Conservation (phyloP, 92 coral and sea anemone species). For the Palythoa grandiflora region DNA sequence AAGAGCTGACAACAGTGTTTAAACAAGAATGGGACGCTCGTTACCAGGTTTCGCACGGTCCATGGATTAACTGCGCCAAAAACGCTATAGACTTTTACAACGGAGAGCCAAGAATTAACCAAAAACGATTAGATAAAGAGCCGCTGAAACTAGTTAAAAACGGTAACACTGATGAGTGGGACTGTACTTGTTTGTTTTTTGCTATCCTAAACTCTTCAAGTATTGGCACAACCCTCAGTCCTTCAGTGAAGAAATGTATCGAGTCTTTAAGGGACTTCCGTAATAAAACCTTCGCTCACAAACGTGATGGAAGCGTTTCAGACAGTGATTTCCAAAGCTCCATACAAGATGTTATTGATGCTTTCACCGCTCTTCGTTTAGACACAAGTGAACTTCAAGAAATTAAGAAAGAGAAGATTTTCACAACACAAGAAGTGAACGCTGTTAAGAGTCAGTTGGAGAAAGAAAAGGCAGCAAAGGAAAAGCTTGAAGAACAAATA, state of each 20-base stretch:
- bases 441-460: slow-evolving; percentile 8
- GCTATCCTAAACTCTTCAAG: slow-evolving; percentile 45
- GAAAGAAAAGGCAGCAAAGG: neutral
- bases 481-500: slow-evolving; percentile 6
- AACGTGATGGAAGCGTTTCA: neutral
- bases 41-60: no score
- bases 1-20: no score
- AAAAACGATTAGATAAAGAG: no score
- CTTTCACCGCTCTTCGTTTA: slow-evolving; percentile 11
- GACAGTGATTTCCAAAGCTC: slow-evolving; percentile 19
- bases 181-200: slow-evolving; percentile 51
- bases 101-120: no score
- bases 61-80: no score
- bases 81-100: no score
- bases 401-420: slow-evolving; percentile 12
- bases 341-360: neutral
- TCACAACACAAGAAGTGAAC: slow-evolving; percentile 9
- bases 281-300: slow-evolving; percentile 43
- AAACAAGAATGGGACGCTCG: no score
- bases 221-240: slow-evolving; percentile 34
- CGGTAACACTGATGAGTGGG: slow-evolving; percentile 59
- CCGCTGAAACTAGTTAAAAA: neutral
- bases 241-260: neutral
- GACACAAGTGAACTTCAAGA: slow-evolving; percentile 2
- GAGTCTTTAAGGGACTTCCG: slow-evolving; percentile 41